phyloP scores from a whole-genome alignment of 2,113 vertebrate species.

The Austrofundulus limnaeus region DNA sequence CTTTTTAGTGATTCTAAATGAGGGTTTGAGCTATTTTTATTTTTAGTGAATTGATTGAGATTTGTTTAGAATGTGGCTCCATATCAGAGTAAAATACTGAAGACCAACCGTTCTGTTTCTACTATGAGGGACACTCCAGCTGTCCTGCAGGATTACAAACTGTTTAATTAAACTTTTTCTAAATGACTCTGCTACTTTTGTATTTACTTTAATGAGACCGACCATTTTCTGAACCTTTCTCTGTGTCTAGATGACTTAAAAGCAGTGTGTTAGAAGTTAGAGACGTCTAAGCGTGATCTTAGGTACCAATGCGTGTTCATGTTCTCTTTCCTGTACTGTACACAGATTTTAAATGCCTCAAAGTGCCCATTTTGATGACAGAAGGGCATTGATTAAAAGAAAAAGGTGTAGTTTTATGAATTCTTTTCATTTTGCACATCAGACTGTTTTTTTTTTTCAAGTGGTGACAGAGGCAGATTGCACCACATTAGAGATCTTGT shows the following conservation, averaged over 20 bases:
- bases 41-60: no score
- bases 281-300: constrained; percentile 68
- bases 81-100: constrained; percentile 20
- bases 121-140: not conserved
- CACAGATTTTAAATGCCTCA: constrained; percentile 67
- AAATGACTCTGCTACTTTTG: constrained; percentile 46
- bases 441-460: constrained; percentile 38
- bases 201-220: constrained; percentile 40
- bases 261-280: constrained; percentile 64
- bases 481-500: constrained; percentile 29
- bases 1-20: constrained; percentile 6
- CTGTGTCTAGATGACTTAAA: constrained; percentile 52
- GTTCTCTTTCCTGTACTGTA: constrained; percentile 58
- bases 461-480: constrained; percentile 32
- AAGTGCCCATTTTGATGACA: constrained; percentile 70
- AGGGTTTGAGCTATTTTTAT: no score
- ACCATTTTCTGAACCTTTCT: constrained; percentile 54
- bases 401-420: constrained; percentile 40
- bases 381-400: constrained; percentile 52
- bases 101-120: constrained; percentile 21
- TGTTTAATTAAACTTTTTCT: constrained; percentile 28
- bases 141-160: constrained; percentile 23
- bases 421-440: constrained; percentile 69
- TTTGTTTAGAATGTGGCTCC: constrained; percentile 14
- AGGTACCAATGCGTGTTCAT: constrained; percentile 68